Percentiles rank a stretch among this genome's conserved stretches.
Evolutionary conservation across 2,888 invertebrate species (phyloP).

Genomic region (Acrobeloides nanus): DNA sequence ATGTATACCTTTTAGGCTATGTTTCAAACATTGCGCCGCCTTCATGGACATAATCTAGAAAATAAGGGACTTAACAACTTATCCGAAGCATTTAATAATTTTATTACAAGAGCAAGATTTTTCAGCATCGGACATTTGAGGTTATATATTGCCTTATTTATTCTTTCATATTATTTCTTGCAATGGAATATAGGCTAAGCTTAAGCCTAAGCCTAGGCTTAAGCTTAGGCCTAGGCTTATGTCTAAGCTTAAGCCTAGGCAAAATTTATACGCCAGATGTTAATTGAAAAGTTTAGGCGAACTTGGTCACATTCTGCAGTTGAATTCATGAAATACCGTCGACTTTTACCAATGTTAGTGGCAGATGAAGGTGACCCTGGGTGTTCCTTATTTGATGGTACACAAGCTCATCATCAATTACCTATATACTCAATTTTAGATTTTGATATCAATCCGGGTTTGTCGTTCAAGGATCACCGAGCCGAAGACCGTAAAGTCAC

Average conservation of each 20-base stretch:
- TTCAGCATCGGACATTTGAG: conserved; percentile 50
- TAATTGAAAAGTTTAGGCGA: conserved; percentile 31
- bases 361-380: conserved; percentile 42
- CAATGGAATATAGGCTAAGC: too few species aligned
- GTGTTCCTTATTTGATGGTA: conserved; percentile 40
- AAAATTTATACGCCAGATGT: not conserved
- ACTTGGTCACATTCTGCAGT: conserved; percentile 54
- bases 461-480: too few species aligned
- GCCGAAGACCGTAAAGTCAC: conserved; percentile 30
- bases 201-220: not conserved
- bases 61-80: conserved; percentile 52
- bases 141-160: conserved; percentile 19
- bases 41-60: conserved; percentile 52
- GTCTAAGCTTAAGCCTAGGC: too few species aligned
- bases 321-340: conserved; percentile 53
- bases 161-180: not conserved
- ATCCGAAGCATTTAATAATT: conserved; percentile 51
- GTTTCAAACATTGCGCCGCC: conserved; percentile 51
- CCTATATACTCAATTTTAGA: not conserved
- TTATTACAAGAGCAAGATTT: conserved; percentile 52
- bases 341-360: conserved; percentile 51
- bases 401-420: conserved; percentile 4
- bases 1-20: conserved; percentile 24
- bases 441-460: conserved; percentile 5
- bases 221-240: too few species aligned